A percentile compares a stretch with the other conserved stretches of the same genome.
Evolutionary conservation across 2,797 vertebrate genomes (phyloP).

Genomic region (Gadopsis bispinosus): DNA sequence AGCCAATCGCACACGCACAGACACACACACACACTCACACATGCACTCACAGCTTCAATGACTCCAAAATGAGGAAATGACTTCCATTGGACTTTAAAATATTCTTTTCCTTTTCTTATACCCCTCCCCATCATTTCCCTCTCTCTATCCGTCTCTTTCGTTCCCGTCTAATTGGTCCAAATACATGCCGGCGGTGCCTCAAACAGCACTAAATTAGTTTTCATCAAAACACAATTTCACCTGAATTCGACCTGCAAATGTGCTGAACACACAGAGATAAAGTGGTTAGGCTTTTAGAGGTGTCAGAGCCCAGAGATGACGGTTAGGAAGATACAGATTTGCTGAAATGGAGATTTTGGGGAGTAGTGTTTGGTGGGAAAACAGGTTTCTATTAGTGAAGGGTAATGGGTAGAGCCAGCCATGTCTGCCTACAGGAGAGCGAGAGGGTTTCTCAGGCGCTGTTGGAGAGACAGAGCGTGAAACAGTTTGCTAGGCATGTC

Average conservation of each 20-base stretch:
- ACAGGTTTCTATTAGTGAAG: slow-evolving; percentile 57
- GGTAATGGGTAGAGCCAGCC: slow-evolving; percentile 64
- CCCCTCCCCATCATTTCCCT: slow-evolving; percentile 27
- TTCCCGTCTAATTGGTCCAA: slow-evolving; percentile 69
- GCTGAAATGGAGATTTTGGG: slow-evolving; percentile 60
- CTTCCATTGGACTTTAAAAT: slow-evolving; percentile 64
- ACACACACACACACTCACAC: slow-evolving; percentile 28
- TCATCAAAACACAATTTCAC: slow-evolving; percentile 68
- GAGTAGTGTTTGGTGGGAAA: slow-evolving; percentile 51
- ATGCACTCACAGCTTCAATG: slow-evolving; percentile 42
- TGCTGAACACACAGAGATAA: slow-evolving; percentile 68
- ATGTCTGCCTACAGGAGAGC: slow-evolving; percentile 43
- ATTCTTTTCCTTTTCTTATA: slow-evolving; percentile 50
- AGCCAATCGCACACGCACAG: slow-evolving; percentile 58
- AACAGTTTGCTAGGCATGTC: slow-evolving; percentile 73
- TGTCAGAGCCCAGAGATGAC: slow-evolving; percentile 40
- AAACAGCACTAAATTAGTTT: slow-evolving; percentile 67
- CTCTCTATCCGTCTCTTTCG: slow-evolving; percentile 34
- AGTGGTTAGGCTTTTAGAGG: slow-evolving; percentile 42
- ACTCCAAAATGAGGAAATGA: slow-evolving; percentile 62
- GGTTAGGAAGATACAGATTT: slow-evolving; percentile 55
- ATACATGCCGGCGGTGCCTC: slow-evolving; percentile 36
- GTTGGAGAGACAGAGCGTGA: slow-evolving; percentile 67
- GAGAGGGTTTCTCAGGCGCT: slow-evolving; percentile 47
- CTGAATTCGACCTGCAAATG: slow-evolving; percentile 63